Conservation (phyloP, 2,888 invertebrate genomes). For the Pristionchus japonicus region DNA sequence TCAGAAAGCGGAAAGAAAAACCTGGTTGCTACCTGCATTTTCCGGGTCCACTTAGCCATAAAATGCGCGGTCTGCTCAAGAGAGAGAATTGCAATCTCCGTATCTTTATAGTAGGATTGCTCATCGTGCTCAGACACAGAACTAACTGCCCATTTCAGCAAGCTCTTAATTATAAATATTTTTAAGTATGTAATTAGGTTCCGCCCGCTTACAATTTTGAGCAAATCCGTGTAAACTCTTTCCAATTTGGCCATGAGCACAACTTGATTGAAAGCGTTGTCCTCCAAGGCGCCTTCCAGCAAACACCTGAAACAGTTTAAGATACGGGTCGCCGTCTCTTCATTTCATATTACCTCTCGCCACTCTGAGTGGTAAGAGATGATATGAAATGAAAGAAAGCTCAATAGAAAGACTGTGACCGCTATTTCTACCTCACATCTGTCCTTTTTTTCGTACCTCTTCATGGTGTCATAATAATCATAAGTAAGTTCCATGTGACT, state of each 20-base stretch:
- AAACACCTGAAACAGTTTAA: not conserved
- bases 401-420: no score
- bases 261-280: not conserved
- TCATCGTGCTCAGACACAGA: not conserved
- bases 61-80: not conserved
- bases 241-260: not conserved
- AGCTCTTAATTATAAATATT: not conserved
- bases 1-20: no score
- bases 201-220: not conserved
- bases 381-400: no score
- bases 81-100: not conserved
- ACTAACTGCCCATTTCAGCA: not conserved
- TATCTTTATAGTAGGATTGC: not conserved
- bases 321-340: no score
- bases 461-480: no score
- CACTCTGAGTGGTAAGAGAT: no score
- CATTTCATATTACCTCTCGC: no score
- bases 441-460: no score
- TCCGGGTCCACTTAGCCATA: not conserved
- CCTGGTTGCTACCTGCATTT: not conserved
- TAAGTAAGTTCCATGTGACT: no score
- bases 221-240: not conserved
- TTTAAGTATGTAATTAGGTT: no score
- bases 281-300: not conserved
- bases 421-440: no score